Evolutionary conservation across 2,888 invertebrate species (phyloP), one percentile per base, ranked within the genome.

Genomic region (Rhingia rostrata): DNA sequence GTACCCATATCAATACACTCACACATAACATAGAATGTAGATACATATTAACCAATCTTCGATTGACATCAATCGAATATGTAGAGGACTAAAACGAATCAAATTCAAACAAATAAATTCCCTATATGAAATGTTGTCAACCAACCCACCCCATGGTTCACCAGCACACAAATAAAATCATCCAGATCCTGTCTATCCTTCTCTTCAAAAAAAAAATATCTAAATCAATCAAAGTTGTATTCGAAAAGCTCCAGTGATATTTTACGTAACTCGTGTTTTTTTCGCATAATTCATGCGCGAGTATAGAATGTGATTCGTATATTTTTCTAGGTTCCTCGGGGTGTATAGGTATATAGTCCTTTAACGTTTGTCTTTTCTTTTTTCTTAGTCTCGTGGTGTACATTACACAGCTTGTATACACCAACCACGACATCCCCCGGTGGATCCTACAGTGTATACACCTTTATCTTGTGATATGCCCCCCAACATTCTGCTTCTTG

Each of bases 271-370:
- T 75, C 33, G 70, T 22, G 22, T 60, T 80, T 69, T 63, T 78
- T 64, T 69, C 61, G 51, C 67, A 83, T 74, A 79, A 78, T 83
- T 79, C 83, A 83, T 83, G 83, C 83, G 83, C 83, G 83, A 69
- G 47, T 58, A 49, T 47, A 51, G 58, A 43, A 77, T 60, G 6
- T 67, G 41, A 72, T 77, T 49, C 39, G 60, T 77, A 60, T 35
- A 6, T 66, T 63, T 72, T 77, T 61, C 53, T 82, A 70, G 47
- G 81, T 53, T 75, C 69, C 30, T 35, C 49, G 47, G 41, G 12
- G 47, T 33, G 56, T 80, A 58, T 30, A 22, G 22, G 22, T 22
- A 69, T 41, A 64, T 47, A 75, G 66, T 72, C 77, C 82, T 77
- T 66, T 32, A 37, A 4, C 10, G 45, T 70, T 54, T 64, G 6